phyloP scores from a whole-genome alignment of 2,888 invertebrate genomes.

The Spodoptera picta region DNA sequence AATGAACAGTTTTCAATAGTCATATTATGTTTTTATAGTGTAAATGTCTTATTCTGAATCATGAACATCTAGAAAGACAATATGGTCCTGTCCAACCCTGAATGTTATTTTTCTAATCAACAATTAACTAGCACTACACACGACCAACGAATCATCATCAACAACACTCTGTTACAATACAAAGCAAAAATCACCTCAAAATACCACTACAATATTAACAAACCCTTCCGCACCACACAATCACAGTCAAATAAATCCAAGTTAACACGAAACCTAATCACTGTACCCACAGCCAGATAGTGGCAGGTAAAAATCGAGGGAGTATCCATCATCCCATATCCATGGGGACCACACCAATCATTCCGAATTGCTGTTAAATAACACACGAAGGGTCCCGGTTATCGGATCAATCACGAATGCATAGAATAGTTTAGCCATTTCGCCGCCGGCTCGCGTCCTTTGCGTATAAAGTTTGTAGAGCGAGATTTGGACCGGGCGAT shows the following conservation, averaged over 20 bases:
- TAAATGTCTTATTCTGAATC: too few species aligned
- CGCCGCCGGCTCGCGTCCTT: conserved; percentile 48
- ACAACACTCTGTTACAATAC: background rate
- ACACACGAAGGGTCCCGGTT: conserved; percentile 63
- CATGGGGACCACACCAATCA: conserved; percentile 58
- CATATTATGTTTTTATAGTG: too few species aligned
- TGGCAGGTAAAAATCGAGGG: conserved; percentile 52
- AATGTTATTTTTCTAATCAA: too few species aligned
- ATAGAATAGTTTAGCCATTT: conserved; percentile 76
- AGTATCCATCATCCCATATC: conserved; percentile 56
- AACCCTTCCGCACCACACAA: background rate
- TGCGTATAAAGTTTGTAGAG: conserved; percentile 25
- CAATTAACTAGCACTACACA: too few species aligned
- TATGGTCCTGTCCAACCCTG: too few species aligned
- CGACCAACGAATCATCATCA: too few species aligned
- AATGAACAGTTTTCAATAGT: too few species aligned
- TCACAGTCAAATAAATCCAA: conserved; percentile 36
- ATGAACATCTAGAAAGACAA: too few species aligned
- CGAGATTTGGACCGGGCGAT: conserved; percentile 25
- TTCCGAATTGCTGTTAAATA: conserved; percentile 68
- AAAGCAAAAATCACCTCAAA: background rate
- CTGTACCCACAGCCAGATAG: conserved; percentile 30
- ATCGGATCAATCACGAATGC: conserved; percentile 82
- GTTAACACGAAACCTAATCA: conserved; percentile 44
- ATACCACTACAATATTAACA: background rate